A percentile compares a stretch with the other conserved stretches of the same genome.
Conservation (phyloP, 1,140 invertebrate species). For the Ceratoteleas bidentatus region DNA sequence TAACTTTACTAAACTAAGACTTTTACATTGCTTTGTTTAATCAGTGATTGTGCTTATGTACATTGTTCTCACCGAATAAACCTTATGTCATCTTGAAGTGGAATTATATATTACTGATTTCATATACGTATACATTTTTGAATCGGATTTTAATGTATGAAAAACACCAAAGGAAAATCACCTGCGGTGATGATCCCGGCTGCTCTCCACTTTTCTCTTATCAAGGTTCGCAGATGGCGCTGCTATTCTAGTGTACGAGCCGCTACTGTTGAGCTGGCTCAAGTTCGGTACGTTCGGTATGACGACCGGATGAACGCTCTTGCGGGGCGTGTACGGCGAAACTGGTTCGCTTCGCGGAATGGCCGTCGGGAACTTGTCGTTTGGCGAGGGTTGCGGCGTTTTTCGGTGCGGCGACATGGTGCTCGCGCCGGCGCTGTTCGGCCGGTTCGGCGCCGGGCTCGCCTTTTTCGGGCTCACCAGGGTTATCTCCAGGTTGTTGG, state of each 20-base stretch:
- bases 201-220: constrained; percentile 73
- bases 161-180: not conserved
- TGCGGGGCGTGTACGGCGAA: constrained; percentile 77
- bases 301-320: constrained; percentile 70
- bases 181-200: constrained; percentile 65
- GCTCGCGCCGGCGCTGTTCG: constrained; percentile 44
- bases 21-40: too few species aligned
- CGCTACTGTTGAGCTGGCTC: constrained; percentile 74
- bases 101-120: too few species aligned
- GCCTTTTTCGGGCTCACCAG: constrained; percentile 76
- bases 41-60: too few species aligned
- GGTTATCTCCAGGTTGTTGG: constrained; percentile 79
- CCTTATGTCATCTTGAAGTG: too few species aligned
- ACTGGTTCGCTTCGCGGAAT: constrained; percentile 71
- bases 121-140: too few species aligned
- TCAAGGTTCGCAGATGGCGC: constrained; percentile 68
- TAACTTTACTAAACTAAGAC: too few species aligned
- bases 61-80: too few species aligned
- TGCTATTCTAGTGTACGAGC: constrained; percentile 57
- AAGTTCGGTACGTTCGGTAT: constrained; percentile 79
- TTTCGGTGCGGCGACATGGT: constrained; percentile 59
- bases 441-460: constrained; percentile 68
- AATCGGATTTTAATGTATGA: too few species aligned
- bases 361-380: constrained; percentile 70
- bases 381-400: constrained; percentile 49